Evolutionary conservation across 2,888 invertebrate species (phyloP), one percentile per base, ranked within the genome.

Genomic region (Hirtodrosophila confusa): DNA sequence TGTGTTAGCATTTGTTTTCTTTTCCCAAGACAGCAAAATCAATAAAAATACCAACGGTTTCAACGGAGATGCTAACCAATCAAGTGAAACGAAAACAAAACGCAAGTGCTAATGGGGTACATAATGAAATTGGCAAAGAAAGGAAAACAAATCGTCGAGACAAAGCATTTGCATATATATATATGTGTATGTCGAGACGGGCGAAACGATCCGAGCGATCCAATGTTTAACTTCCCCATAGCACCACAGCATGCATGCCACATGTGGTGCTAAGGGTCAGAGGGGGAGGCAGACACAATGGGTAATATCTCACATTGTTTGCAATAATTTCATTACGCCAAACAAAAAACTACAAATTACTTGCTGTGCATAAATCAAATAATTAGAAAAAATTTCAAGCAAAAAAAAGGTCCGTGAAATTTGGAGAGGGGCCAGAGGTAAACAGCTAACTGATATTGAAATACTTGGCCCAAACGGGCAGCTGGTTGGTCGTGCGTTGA

Each of bases 281-380:
- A 0, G 37, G 23, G 39, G 29, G 9, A 31, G 9, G 47, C 37
- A 40, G 44, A 39, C 27, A 80, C 77, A 84, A 86, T 74, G 57
- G 62, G 33, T 55, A 60, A 62, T 67, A 71, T 60, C 74, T 61
- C 53, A 65, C 51, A 66, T 71, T 80, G 74, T 68, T 80, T 73
- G 83, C 73, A 60, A 71, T 85, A 66, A 86, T 77, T 80, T 74
- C 64, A 86, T 80, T 80, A 80, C 17, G 58, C 48, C 33, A 40
- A 63, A 58, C 71, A 75, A 60, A 50, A 35, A 45, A 44, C 50
- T 8, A 65, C 56, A 63, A 75, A 66, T 51, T 51, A 75, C 43
- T 41, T 60, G 63, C 62, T 71, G 71, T 68, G 71, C 75, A 78
- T 86, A 69, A 80, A 80, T 80, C 78, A 75, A 71, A 75, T 75